Conservation (phyloP, 2,888 invertebrate genomes). For the Drosophila paranaensis region DNA sequence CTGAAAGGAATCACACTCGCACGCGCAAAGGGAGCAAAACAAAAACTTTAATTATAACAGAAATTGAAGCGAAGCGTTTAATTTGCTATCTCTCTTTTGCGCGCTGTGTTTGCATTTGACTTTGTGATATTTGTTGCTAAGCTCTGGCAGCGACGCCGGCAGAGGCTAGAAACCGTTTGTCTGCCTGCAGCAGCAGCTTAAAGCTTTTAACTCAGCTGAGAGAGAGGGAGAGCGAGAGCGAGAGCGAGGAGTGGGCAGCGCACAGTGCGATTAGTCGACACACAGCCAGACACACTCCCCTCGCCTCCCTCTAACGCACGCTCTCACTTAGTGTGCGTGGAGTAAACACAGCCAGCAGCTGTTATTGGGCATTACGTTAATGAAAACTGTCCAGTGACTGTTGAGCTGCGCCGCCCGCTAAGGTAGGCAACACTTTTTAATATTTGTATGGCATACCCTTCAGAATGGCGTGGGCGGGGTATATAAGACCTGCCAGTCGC, state of each 20-base stretch:
- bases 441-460: constrained; percentile 1
- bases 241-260: background rate
- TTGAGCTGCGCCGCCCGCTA: constrained; percentile 17
- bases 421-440: constrained; percentile 44
- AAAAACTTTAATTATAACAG: constrained; percentile 20
- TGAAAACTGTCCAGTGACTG: constrained; percentile 33
- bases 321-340: constrained; percentile 7
- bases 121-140: constrained; percentile 22
- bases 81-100: constrained; percentile 15
- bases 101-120: constrained; percentile 15
- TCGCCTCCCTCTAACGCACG: background rate
- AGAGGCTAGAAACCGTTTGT: constrained; percentile 16
- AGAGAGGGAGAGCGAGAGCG: background rate
- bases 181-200: constrained; percentile 20
- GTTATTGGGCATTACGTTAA: constrained; percentile 35
- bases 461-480: background rate
- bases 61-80: constrained; percentile 15
- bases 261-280: constrained; percentile 17
- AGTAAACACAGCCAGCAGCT: constrained; percentile 15
- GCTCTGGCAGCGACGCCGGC: constrained; percentile 5
- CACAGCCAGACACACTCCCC: background rate
- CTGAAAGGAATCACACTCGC: background rate
- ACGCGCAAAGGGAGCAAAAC: constrained; percentile 1
- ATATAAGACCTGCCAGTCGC: too few relatives aligned
- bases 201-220: constrained; percentile 13